These are phyloP conservation scores for Caloenas nicobarica DNA, from an alignment of 2,113 vertebrate genomes.

Conservation along the genomic window DNA sequence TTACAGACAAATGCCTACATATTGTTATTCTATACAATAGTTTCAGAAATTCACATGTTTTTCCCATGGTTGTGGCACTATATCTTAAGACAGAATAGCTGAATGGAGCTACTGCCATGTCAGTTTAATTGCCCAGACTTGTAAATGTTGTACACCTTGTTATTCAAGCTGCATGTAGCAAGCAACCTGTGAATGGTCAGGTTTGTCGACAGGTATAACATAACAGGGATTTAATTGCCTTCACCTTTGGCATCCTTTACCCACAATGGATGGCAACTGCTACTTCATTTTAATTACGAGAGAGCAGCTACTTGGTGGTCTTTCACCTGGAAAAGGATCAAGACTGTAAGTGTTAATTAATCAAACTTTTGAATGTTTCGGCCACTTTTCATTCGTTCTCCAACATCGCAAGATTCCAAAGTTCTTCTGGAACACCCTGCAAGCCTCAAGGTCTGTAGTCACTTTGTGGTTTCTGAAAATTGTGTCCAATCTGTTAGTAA, in stretches of 20 bases:
- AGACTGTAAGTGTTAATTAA: background rate
- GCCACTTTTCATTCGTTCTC: background rate
- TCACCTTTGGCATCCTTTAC: background rate
- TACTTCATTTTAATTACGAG: background rate
- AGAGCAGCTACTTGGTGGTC: background rate
- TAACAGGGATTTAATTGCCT: slow-evolving; percentile 35
- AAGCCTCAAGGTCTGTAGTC: accelerated
- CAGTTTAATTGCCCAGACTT: background rate
- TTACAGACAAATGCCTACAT: background rate
- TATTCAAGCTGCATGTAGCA: background rate
- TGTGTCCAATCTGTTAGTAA: background rate
- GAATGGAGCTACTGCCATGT: background rate
- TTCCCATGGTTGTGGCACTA: background rate
- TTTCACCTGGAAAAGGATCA: slow-evolving; percentile 8
- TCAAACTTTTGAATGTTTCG: background rate
- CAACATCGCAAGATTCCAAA: background rate
- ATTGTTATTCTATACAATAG: background rate
- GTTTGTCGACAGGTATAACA: background rate
- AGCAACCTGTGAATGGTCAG: background rate
- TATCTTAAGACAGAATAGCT: background rate
- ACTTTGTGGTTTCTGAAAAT: background rate
- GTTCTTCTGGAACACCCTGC: background rate
- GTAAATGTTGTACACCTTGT: background rate
- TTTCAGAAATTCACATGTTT: background rate
- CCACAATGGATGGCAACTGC: background rate